Evolutionary conservation across 2,113 vertebrate species (phyloP), one percentile per base, ranked within the genome.

Genomic region (human (Homo sapiens)): DNA sequence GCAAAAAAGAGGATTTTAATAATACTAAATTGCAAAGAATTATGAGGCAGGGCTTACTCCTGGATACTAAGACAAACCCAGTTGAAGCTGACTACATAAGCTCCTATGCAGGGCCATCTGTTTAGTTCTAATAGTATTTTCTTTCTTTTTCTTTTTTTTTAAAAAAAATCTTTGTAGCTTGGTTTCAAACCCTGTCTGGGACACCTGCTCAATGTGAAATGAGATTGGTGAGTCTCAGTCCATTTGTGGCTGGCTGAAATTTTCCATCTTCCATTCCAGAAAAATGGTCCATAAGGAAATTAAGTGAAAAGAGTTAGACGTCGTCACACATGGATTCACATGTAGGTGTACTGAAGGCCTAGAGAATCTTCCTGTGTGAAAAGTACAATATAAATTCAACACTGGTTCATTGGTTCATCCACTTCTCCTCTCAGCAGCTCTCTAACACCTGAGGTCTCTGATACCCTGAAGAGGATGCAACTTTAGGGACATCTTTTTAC

Each of bases 301-400:
- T 82, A 98, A 98, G 95, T 89, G 81, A 85, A 94, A 88, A 96
- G 96, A 98, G 97, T 95, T 96, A 92, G 96, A 98, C 14, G 97
- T 98, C 97, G 97, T 98, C 97, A 98, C 98, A 98, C 98, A 98
- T 98, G 98, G 98, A 98, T 98, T 98, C 52, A 61, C 78, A 97
- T 98, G 93, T 98, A 99, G 98, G 98, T 98, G 97, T 97, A 98
- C 97, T 96, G 89, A 98, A 98, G 98, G 98, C 93, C 95, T 96
- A 97, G 93, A 93, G 97, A 97, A 98, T 98, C 95, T 98, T 96
- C 81, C 90, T 79, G 91, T 98, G 97, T 98, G 97, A 98, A 98
- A 98, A 97, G 94, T 90, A 97, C 97, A 98, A 90, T 98, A 98
- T 97, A 98, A 98, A 98, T 98, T 98, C 97, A 98, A 97, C 80